Base-by-base conservation (phyloP, 2,113 vertebrate genomes). In the Rutilus rutilus region DNA sequence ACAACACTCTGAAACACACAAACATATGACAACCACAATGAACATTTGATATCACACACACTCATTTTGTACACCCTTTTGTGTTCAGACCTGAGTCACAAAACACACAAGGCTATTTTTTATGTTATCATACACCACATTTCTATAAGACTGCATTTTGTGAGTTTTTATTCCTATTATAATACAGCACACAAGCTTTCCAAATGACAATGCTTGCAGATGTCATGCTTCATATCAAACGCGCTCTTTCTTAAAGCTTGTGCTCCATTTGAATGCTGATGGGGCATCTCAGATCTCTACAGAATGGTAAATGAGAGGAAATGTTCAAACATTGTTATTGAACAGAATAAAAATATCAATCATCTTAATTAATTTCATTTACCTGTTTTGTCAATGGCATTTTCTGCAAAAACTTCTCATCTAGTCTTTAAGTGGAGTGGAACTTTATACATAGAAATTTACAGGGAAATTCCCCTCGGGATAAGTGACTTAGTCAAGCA, bases 1-100 rank as follows among this genome's bases (percentile, higher is more conserved):
- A 87, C 76, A 76, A 90, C 84, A 85, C 90, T 90, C 92, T 92
- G 84, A 5, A 87, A 81, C 30, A 89, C 39, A 89, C 25, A 86
- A 82, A 82, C 25, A 67, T 30, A 67, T 17, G 33, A 30, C 52
- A 78, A 60, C 25, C 83, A 54, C 25, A 78, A 64, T n/a, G 59
- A 50, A 25, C 21, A 59, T 65, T 57, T 59, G 10, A 78, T 84
- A 60, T 83, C 25, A 21, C n/a, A 54, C 15, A 77, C 15, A 52
- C 3, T 52, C 23, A 57, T 57, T 23, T 57, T 57, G 54, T 57
- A 57, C 54, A 57, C 52, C 6, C 19, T 21, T 23, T 57, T 23
- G 21, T 21, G 3, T 42, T 67, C 15, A 67, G 30, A 67, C 6
- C 30, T 19, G 15, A 33, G 10, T 74, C 23, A 74, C 71, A 74